A percentile compares a stretch with the other conserved stretches of the same genome.
These are phyloP conservation scores for Dicranocentrus wangi DNA, from an alignment of 2,888 invertebrate species.

Conservation along the genomic window DNA sequence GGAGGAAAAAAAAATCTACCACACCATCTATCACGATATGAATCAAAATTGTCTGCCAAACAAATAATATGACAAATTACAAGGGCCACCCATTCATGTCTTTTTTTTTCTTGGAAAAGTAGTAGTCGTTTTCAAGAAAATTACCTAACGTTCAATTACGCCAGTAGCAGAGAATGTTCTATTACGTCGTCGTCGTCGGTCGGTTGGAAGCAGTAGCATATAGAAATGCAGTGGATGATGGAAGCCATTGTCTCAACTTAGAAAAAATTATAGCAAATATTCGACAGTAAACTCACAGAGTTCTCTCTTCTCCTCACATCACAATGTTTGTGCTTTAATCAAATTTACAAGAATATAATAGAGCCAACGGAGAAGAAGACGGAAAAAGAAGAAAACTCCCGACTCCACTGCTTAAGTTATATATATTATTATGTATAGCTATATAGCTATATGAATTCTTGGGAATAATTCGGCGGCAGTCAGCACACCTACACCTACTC, in stretches of 20 bases:
- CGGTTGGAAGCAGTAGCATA: no score
- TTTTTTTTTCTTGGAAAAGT: not conserved
- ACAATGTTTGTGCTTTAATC: not conserved
- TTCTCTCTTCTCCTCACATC: not conserved
- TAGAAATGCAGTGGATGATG: no score
- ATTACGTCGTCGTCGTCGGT: no score
- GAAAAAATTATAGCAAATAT: constrained; percentile 56
- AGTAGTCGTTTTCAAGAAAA: constrained; percentile 48
- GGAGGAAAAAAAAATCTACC: constrained; percentile 50
- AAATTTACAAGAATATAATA: constrained; percentile 15
- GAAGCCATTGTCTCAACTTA: constrained; percentile 52
- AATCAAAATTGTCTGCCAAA: constrained; percentile 67
- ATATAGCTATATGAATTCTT: no score
- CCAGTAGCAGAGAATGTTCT: no score
- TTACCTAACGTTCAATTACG: constrained; percentile 61
- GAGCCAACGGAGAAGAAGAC: not conserved
- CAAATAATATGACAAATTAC: constrained; percentile 67
- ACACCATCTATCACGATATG: constrained; percentile 65
- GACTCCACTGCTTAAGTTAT: no score
- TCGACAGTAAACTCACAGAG: no score
- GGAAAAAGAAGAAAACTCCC: not conserved
- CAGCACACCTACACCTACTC: no score
- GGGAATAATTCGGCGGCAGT: no score
- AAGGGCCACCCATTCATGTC: constrained; percentile 62
- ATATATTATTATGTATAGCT: no score